Evolutionary conservation across 2,888 invertebrate species (phyloP).

Genomic region (Desoria tigrina): DNA sequence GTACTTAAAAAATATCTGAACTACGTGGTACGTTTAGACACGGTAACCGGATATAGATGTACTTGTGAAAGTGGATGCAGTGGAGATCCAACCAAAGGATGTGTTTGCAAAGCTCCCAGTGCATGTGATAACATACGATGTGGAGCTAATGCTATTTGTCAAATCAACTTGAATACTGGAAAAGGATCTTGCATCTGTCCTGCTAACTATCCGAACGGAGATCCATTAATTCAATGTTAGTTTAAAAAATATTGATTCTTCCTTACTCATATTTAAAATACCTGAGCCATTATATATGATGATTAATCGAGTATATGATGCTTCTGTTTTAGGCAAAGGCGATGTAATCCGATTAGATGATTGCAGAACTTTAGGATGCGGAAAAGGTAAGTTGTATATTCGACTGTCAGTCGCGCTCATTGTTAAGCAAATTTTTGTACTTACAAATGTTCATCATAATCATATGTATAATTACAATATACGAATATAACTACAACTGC

Average conservation of each 20-base stretch:
- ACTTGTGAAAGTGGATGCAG: constrained; percentile 76
- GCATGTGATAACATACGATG: constrained; percentile 78
- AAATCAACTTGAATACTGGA: constrained; percentile 62
- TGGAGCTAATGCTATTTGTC: constrained; percentile 79
- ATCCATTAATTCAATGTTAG: constrained; percentile 84
- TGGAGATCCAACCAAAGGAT: constrained; percentile 75
- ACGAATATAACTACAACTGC: too few relatives aligned
- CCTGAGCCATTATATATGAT: background rate
- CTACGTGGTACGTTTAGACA: too few relatives aligned
- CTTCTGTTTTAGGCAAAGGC: background rate
- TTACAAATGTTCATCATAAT: too few relatives aligned
- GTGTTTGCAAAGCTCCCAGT: constrained; percentile 72
- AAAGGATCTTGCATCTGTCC: constrained; percentile 74
- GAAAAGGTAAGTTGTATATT: constrained; percentile 59
- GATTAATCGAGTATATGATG: too few relatives aligned
- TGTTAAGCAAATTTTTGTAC: too few relatives aligned
- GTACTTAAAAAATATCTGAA: too few relatives aligned
- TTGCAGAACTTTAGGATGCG: constrained; percentile 78
- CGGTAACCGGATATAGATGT: constrained; percentile 72
- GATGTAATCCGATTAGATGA: constrained; percentile 37
- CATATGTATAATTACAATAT: too few relatives aligned
- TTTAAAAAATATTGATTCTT: too few relatives aligned
- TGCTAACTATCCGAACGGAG: constrained; percentile 75
- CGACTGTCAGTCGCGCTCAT: too few relatives aligned
- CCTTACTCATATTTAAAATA: background rate